Conservation (phyloP, 2,797 vertebrate species). For the Staurois parvus region DNA sequence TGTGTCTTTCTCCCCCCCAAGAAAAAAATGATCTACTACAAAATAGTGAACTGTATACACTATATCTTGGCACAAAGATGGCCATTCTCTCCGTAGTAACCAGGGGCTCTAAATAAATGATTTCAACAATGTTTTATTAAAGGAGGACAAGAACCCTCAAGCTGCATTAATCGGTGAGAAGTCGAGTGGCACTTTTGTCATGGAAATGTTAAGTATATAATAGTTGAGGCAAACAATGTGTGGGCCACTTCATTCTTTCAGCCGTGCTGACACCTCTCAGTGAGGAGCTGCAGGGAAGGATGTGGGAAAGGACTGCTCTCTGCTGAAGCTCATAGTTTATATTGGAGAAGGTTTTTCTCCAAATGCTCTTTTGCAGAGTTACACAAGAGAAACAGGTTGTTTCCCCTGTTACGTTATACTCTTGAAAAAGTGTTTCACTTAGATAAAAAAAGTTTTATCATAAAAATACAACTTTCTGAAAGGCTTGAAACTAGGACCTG, state of each 20-base stretch:
- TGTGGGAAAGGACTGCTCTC: constrained; percentile 98
- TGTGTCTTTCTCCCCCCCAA: constrained; percentile 75
- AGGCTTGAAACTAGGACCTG: neutral
- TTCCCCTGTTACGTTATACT: neutral
- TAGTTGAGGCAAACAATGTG: constrained; percentile 94
- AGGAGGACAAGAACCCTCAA: constrained; percentile 90
- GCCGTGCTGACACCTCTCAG: constrained; percentile 96
- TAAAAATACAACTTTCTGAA: neutral
- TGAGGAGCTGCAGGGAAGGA: constrained; percentile 95
- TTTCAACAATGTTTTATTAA: constrained; percentile 98
- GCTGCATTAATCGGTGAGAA: constrained; percentile 96
- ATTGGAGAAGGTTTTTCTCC: constrained; percentile 76
- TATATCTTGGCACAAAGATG: constrained; percentile 85
- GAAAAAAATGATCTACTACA: constrained; percentile 83
- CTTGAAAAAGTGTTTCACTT: neutral
- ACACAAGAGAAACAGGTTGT: neutral
- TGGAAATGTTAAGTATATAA: constrained; percentile 99
- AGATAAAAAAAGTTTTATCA: neutral
- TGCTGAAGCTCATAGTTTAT: constrained; percentile 77
- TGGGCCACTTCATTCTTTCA: constrained; percentile 98
- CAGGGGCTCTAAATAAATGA: constrained; percentile 91
- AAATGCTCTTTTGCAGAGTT: constrained; percentile 19
- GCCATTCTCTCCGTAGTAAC: constrained; percentile 85
- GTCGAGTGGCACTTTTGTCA: constrained; percentile 99
- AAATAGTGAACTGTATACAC: constrained; percentile 86